Evolutionary conservation across 2,888 invertebrate genomes (phyloP), one percentile per base, ranked within the genome.

Genomic region (Sialis fuliginosa): DNA sequence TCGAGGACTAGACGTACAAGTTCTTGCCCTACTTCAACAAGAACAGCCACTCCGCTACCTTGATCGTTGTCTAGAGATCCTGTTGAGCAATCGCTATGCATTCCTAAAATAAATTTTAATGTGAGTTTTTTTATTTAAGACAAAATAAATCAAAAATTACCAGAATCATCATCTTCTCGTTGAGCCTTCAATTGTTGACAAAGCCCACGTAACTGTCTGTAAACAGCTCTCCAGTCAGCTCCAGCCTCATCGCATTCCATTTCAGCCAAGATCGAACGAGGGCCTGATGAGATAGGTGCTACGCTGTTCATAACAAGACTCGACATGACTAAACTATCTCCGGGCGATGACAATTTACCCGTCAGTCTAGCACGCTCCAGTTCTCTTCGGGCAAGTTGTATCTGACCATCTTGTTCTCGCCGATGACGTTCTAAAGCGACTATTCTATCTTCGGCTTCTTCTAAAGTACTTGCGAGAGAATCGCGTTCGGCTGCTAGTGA

Each of bases 361-460:
- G 79, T 78, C 8, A 85, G 67, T 1, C 79, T 77, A 58, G 77
- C 74, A 59, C 83, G 84, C 46, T 80, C 77, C 48, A 79, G 69
- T 55, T 80, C 47, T 6, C 47, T 40, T 30, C 47, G 42, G 6
- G 40, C 42, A 12, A 55, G 53, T 22, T 54, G 53, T 48, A 57
- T 6, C 39, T 47, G 47, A 6, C 31, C 45, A 60, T 88, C 88
- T 67, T 88, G 85, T 64, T 90, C 88, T 53, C 81, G 74, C 43
- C 81, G 72, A 61, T 86, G 82, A 55, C 84, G 75, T 64, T 95
- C 92, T 55, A 95, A 70, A 56, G 87, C 76, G 55, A 83, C 68
- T 56, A 92, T 88, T 60, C 89, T 75, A 65, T 93, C 91, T 47
- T 86, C 84, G 37, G 91, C 85, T 63, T 93, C 92, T 52, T 95